Conservation (phyloP, 1,140 invertebrate species). For the Chionoecetes opilio region DNA sequence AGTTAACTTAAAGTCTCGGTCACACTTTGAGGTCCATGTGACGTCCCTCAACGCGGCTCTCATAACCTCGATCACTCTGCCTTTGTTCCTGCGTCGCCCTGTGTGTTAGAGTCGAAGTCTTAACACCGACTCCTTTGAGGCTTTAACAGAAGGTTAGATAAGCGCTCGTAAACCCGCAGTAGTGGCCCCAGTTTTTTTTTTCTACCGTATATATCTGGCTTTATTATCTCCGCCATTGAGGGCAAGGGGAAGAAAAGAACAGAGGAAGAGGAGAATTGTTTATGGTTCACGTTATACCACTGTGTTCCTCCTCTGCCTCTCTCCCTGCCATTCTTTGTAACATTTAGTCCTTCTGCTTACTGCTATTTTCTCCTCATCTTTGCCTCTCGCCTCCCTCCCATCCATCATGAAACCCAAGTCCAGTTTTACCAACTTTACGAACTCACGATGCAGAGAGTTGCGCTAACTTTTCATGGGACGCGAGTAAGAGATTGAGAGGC, state of each 20-base stretch:
- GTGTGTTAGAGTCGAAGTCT: not conserved
- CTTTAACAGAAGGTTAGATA: not conserved
- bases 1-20: not conserved
- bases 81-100: not conserved
- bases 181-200: not conserved
- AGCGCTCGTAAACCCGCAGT: not conserved
- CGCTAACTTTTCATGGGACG: conserved; percentile 31
- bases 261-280: not conserved
- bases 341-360: not conserved
- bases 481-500: conserved; percentile 35
- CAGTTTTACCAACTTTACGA: conserved; percentile 39
- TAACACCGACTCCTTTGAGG: not conserved
- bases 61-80: not conserved
- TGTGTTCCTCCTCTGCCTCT: too few relatives aligned
- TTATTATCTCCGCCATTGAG: not conserved
- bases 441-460: conserved; percentile 7
- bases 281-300: not conserved
- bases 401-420: not conserved
- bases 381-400: not conserved
- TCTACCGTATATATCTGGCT: not conserved
- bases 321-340: not conserved
- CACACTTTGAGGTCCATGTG: not conserved
- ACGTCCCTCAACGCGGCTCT: not conserved
- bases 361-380: not conserved
- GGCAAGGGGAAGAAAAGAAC: not conserved